Base-by-base conservation (phyloP, 2,888 invertebrate genomes). In the Leucoptera coffeella region DNA sequence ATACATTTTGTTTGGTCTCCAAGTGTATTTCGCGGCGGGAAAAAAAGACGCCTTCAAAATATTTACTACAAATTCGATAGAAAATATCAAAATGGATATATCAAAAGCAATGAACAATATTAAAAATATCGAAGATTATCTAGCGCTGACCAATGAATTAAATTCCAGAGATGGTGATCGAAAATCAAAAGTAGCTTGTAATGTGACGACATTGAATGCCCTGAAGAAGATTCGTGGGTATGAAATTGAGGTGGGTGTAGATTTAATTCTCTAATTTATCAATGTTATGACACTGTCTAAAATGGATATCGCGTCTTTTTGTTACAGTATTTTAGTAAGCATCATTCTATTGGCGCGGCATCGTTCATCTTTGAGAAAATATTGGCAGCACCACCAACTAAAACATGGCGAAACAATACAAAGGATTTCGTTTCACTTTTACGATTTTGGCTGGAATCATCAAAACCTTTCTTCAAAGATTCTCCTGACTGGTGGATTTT, bases 211-310 rank as follows among this genome's bases (percentile, higher is more conserved):
- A 19, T 42, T 58, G 30, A 37, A 52, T 11, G 40, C 45, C 12
- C 35, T 64, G 30, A 60, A 56, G 34, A 57, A 57, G 38, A 41
- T 55, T 30, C 42, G 44, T 23, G 47, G 45, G 11, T 33, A 51
- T 14, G 64, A 65, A 50, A 42, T 62, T 15, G 56, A 61, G 42
- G 64, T 61, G 38, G 38, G 41, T 34, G n/a, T n/a, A n/a, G n/a
- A n/a, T n/a, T n/a, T n/a, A n/a, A n/a, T n/a, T n/a, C n/a, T n/a
- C n/a, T n/a, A n/a, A n/a, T n/a, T n/a, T n/a, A n/a, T n/a, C n/a
- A n/a, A n/a, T n/a, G n/a, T n/a, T n/a, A n/a, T n/a, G n/a, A n/a
- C n/a, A n/a, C n/a, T n/a, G n/a, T n/a, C n/a, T n/a, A n/a, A n/a
- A n/a, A 11, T 22, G 17, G 11, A 15, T 26, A 17, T 6, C 2